Evolutionary conservation across 2,113 vertebrate genomes (phyloP).

Genomic region (Catharus bicknelli): DNA sequence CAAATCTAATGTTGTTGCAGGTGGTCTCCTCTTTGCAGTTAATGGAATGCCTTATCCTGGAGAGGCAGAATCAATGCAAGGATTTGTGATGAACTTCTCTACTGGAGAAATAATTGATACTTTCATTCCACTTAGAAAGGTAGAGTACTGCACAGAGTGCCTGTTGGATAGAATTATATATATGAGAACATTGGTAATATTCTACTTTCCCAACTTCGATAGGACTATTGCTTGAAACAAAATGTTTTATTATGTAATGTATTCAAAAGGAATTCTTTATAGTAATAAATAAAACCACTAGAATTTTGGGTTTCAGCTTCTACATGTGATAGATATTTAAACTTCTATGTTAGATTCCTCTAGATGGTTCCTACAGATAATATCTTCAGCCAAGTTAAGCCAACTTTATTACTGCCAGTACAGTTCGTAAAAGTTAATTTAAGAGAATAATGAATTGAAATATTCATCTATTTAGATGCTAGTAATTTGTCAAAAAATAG

Average conservation of each 20-base stretch:
- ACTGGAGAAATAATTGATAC: conserved; percentile 87
- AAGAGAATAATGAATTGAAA: neutral
- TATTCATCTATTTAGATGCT: neutral
- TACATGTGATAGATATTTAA: neutral
- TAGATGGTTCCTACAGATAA: neutral
- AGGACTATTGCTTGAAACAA: neutral
- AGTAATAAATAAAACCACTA: neutral
- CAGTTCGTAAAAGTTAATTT: neutral
- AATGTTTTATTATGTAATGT: neutral
- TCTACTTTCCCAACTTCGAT: neutral
- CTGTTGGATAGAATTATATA: neutral
- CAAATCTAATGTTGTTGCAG: conserved; percentile 68
- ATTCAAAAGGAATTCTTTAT: neutral
- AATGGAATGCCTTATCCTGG: conserved; percentile 85
- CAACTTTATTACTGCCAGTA: neutral
- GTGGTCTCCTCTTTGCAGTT: conserved; percentile 88
- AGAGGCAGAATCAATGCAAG: conserved; percentile 75
- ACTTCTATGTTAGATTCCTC: neutral
- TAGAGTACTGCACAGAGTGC: conserved; percentile 55
- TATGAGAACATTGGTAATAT: neutral
- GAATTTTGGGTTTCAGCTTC: neutral
- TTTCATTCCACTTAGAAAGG: conserved; percentile 88
- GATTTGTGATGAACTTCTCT: conserved; percentile 92
- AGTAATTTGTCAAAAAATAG: neutral
- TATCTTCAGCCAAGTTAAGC: neutral